These are phyloP conservation scores for Hirtodrosophila confusa DNA, from an alignment of 2,888 invertebrate genomes.

Conservation along the genomic window DNA sequence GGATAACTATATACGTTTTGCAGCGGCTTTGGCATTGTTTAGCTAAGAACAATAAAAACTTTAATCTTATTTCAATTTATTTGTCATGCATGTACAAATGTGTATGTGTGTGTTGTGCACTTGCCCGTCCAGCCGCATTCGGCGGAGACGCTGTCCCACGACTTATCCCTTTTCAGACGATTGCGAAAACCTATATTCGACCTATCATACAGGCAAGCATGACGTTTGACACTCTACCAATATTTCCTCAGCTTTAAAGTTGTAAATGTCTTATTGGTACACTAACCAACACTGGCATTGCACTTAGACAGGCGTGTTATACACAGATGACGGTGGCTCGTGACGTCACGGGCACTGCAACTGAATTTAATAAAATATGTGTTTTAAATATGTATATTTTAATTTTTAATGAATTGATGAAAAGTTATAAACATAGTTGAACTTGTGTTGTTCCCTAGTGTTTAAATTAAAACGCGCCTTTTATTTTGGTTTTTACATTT, in stretches of 20 bases:
- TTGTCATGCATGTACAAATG: not conserved
- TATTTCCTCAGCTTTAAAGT: no score
- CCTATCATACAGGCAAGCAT: constrained; percentile 45
- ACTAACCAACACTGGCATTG: constrained; percentile 28
- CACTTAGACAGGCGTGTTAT: constrained; percentile 19
- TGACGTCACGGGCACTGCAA: no score
- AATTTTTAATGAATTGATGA: no score
- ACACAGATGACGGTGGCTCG: no score
- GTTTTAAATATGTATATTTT: no score
- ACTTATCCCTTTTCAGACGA: constrained; percentile 4
- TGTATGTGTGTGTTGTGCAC: constrained; percentile 4
- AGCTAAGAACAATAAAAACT: constrained; percentile 16
- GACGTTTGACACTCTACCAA: no score
- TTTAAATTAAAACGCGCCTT: no score
- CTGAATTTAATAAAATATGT: not conserved
- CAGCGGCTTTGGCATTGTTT: constrained; percentile 35
- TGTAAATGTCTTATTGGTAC: no score
- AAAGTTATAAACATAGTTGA: no score
- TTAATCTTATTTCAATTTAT: not conserved
- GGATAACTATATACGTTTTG: no score
- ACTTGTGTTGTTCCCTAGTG: no score
- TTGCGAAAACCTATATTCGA: constrained; percentile 23
- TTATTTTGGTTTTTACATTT: no score
- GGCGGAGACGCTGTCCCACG: constrained; percentile 37
- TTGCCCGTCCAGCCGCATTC: constrained; percentile 41